Evolutionary conservation across 2,113 vertebrate species (phyloP), one percentile per base, ranked within the genome.

Genomic region (Notechis scutatus): DNA sequence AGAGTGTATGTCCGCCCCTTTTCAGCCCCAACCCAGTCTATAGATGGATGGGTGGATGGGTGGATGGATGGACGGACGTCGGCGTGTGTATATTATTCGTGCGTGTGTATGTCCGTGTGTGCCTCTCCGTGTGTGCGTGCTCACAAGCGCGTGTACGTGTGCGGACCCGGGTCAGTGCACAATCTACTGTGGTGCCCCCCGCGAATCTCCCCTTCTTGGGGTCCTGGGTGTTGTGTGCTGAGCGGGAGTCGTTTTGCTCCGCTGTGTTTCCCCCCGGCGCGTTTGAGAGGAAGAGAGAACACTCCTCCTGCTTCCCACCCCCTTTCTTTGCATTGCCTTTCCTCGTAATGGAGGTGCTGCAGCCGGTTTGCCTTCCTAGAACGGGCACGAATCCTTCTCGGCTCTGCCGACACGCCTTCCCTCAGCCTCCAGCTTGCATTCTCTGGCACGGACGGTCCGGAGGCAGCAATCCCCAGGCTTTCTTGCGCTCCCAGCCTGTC

Each of bases 401-500:
- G 18, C 11, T 39, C 74, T 86, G 29, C 88, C 18, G 69, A 64
- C 93, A 45, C 87, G 7, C 88, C 81, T 85, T 26, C 55, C 57
- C 8, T 20, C n/a, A 0, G 23, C 15, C 7, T 39, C 11, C 56
- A 23, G 45, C 42, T 61, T 64, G 23, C 57, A 6, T 92, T 85
- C 89, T 24, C 11, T 89, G 85, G 61, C 57, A 61, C 69, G 1
- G 90, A 34, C 89, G 45, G 50, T 57, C n/a, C 11, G 55, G 15
- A 11, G 20, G 8, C 91, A 10, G 85, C 56, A 26, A 39, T 3
- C 14, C 15, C 34, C 12, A 61, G 26, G 59, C 24, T 20, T 34
- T 26, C 29, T 54, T 54, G 20, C 39, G 39, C 88, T 92, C 91
- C 92, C 94, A 91, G 94, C 61, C 93, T 93, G 94, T 94, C 96